Percentiles rank a stretch among this genome's conserved stretches.
Evolutionary conservation across 2,888 invertebrate genomes (phyloP).

Genomic region (Sarcophaga caerulescens): DNA sequence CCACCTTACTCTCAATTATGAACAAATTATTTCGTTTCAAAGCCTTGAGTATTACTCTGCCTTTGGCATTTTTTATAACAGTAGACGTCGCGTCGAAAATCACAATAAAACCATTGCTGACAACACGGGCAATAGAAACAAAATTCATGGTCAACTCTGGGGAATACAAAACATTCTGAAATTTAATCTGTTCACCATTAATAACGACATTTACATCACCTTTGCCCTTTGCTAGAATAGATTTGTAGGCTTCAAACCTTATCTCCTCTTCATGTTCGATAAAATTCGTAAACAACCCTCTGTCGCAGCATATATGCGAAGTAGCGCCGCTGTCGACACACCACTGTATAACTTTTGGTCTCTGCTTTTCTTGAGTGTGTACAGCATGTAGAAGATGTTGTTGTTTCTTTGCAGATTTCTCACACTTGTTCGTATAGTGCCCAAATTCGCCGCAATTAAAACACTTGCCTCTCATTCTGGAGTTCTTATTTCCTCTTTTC

Average conservation of each 20-base stretch:
- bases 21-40: conserved; percentile 36
- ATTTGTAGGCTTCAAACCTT: conserved; percentile 58
- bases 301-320: too few species aligned
- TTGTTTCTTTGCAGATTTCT: not conserved
- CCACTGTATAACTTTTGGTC: conserved; percentile 35
- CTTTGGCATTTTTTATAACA: conserved; percentile 3
- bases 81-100: conserved; percentile 16
- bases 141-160: conserved; percentile 50
- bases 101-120: conserved; percentile 38
- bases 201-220: conserved; percentile 43
- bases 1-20: not conserved
- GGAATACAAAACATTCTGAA: conserved; percentile 63
- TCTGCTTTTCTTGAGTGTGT: conserved; percentile 26
- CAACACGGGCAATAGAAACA: conserved; percentile 65
- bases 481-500: too few species aligned
- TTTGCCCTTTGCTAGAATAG: too few species aligned
- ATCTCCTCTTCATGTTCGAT: conserved; percentile 48
- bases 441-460: too few species aligned
- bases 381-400: conserved; percentile 8
- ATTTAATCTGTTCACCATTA: conserved; percentile 56
- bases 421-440: too few species aligned
- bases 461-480: too few species aligned
- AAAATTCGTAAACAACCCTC: too few species aligned
- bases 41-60: conserved; percentile 3
- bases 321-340: not conserved